A percentile compares a stretch with the other conserved stretches of the same genome.
phyloP scores from a whole-genome alignment of 1,140 invertebrate genomes.

The Amyelois transitella region DNA sequence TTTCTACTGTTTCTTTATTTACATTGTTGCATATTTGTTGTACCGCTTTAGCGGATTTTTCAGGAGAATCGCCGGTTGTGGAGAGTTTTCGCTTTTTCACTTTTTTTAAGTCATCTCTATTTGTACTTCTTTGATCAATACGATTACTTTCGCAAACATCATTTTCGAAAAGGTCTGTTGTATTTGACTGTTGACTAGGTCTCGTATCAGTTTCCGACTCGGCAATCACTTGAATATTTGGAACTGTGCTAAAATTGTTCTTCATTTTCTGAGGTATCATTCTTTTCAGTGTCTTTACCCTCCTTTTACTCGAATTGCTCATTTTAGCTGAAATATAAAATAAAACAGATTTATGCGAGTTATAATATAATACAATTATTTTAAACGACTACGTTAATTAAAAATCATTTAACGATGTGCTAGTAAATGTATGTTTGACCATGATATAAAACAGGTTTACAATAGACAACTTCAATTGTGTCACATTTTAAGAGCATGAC shows the following conservation, averaged over 20 bases:
- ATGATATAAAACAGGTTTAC: no score
- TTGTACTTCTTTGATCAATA: neutral
- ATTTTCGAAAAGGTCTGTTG: neutral
- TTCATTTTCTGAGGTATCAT: neutral
- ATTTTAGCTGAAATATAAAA: neutral
- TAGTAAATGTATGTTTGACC: no score
- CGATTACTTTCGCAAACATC: neutral
- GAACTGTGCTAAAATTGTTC: neutral
- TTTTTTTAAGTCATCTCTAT: neutral
- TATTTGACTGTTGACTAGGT: neutral
- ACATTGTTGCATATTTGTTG: neutral
- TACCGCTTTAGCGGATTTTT: neutral
- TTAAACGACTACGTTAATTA: no score
- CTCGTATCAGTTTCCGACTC: neutral
- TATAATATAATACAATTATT: no score
- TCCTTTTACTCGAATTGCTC: neutral
- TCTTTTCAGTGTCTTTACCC: neutral
- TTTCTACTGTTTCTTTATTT: conserved; percentile 17
- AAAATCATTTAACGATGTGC: no score
- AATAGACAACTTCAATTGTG: no score
- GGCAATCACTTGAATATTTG: neutral
- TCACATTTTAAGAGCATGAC: no score
- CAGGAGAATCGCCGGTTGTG: neutral
- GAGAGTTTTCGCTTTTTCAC: neutral
- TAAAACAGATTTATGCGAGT: no score